Evolutionary conservation across 2,888 invertebrate species (phyloP).

Genomic region (Sphinx pinastri): DNA sequence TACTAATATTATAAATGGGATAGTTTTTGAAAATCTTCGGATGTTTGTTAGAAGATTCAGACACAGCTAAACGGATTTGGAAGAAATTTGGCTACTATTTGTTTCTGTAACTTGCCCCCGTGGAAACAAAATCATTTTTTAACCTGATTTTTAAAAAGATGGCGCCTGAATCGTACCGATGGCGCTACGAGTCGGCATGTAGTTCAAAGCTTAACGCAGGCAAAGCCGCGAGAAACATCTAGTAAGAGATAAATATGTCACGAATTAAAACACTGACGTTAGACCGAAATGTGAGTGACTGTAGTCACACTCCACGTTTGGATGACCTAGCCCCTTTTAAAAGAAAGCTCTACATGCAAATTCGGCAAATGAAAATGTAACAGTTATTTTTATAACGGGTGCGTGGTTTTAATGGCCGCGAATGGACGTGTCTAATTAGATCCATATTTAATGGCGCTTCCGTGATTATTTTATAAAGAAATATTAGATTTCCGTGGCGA

Average conservation of each 20-base stretch:
- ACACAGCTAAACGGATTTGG: too few relatives aligned
- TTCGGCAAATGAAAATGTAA: conserved; percentile 20
- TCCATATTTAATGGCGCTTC: conserved; percentile 17
- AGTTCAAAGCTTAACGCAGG: too few relatives aligned
- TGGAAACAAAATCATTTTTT: too few relatives aligned
- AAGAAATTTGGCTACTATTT: too few relatives aligned
- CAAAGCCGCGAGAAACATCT: too few relatives aligned
- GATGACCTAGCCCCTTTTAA: conserved; percentile 11
- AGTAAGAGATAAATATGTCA: background rate
- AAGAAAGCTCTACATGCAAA: conserved; percentile 4
- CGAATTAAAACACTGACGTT: background rate
- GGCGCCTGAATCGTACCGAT: too few relatives aligned
- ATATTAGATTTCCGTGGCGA: background rate
- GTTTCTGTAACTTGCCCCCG: too few relatives aligned
- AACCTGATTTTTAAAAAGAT: too few relatives aligned
- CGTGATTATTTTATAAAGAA: conserved; percentile 17
- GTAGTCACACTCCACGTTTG: background rate
- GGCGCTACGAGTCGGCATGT: too few relatives aligned
- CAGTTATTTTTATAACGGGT: conserved; percentile 3
- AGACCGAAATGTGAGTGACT: background rate
- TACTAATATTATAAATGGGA: too few relatives aligned
- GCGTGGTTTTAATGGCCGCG: background rate
- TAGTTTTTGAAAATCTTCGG: too few relatives aligned
- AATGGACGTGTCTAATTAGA: conserved; percentile 10
- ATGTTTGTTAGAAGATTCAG: too few relatives aligned